Percentiles rank a stretch among this genome's conserved stretches.
Evolutionary conservation across 2,113 vertebrate genomes (phyloP).

Genomic region (Dasyurus viverrinus): DNA sequence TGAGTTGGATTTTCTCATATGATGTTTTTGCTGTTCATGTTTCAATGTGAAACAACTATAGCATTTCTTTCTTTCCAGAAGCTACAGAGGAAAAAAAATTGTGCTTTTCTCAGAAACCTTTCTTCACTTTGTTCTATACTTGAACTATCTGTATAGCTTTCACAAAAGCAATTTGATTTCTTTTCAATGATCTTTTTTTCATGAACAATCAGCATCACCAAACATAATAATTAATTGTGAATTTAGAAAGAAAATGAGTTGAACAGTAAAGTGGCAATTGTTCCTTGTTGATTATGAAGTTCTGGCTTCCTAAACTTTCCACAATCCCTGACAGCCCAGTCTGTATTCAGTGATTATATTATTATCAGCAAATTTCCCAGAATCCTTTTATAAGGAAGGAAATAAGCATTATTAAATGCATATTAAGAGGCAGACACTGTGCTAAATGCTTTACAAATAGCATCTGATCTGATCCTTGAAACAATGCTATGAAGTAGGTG

Average conservation of each 20-base stretch:
- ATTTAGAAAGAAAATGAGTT: constrained; percentile 45
- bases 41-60: background rate
- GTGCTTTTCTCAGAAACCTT: background rate
- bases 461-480: background rate
- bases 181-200: background rate
- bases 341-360: background rate
- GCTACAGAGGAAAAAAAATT: background rate
- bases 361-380: background rate
- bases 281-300: background rate
- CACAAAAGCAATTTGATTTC: background rate
- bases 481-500: background rate
- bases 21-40: background rate
- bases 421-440: background rate
- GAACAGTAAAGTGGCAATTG: background rate
- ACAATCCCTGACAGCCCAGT: background rate
- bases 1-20: background rate
- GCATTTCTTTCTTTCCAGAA: background rate
- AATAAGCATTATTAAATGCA: background rate
- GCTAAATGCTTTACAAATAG: background rate
- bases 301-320: constrained; percentile 6
- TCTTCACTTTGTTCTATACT: background rate
- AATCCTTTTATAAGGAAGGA: background rate
- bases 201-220: constrained; percentile 3
- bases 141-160: background rate
- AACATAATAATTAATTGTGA: constrained; percentile 43